Base-by-base conservation (phyloP, 2,888 invertebrate genomes). In the Chromoteleia sp. region DNA sequence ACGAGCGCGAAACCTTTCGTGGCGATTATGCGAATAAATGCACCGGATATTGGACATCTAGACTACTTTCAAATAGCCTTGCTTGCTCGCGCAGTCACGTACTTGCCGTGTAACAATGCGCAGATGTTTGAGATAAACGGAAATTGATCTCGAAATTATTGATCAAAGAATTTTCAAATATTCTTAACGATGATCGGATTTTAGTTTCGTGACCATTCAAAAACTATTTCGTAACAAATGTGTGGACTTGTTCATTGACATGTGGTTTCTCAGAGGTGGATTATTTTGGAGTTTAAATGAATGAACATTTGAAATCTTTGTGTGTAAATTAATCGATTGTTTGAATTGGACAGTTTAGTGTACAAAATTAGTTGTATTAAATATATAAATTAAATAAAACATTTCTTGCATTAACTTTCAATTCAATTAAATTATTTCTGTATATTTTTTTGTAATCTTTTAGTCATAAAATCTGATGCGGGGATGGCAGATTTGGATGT, bases 401-500 rank as follows among this genome's bases (percentile, higher is more conserved):
- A 43, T 19, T 17, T 19, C 0, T 10, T 0, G 17, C 1, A 12
- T 43, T 7, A 33, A 33, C 1, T 33, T 33, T 5, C 7, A 33
- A 33, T 5, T 33, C 8, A 8, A 33, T 33, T 33, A 4, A 25
- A 36, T 36, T 0, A 7, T 41, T 41, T 4, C 12, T 41, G 15
- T 15, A 10, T 25, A 6, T 14, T 17, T 17, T 43, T 43, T 43
- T 12, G 19, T 45, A 4, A 10, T 45, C 0, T 91, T 92, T 14
- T 89, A 96, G 97, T 96, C 86, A 95, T 95, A 89, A 95, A 95
- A 81, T 95, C 95, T 88, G 96, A 96, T 87, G 97, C 96, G 33
- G 98, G 97, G 33, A 94, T 95, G 59, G 97, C 97, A 0, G 97
- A 97, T 86, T 91, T 98, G 54, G 97, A 97, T 89, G 96, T 98